phyloP scores from a whole-genome alignment of 1,140 invertebrate species.

The Neuroterus valhalla region DNA sequence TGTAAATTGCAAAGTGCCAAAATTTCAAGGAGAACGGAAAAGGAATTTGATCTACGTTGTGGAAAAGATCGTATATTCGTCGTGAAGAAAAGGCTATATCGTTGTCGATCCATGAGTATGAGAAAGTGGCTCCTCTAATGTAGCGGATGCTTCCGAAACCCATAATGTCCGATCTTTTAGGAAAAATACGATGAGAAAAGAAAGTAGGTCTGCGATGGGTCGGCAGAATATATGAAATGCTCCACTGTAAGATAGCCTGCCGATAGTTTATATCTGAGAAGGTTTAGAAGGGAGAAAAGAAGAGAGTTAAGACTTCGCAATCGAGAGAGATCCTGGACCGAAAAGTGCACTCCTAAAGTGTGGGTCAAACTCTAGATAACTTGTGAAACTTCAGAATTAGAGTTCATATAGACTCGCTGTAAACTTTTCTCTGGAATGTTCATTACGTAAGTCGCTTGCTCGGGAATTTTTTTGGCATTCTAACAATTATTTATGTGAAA shows the following conservation, averaged over 20 bases:
- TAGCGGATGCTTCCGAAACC: constrained; percentile 51
- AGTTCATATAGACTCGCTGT: neutral
- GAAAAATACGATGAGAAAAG: constrained; percentile 52
- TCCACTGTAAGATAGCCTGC: constrained; percentile 22
- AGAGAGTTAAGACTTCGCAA: neutral
- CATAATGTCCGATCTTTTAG: constrained; percentile 51
- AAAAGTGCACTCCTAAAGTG: neutral
- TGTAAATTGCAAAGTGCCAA: too few species aligned
- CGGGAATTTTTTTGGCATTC: too few species aligned
- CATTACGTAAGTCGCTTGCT: too few species aligned
- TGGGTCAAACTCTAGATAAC: constrained; percentile 5
- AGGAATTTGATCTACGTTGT: neutral
- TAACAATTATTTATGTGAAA: neutral
- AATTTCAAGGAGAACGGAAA: neutral
- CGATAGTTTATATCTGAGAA: constrained; percentile 24
- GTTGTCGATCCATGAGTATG: constrained; percentile 49
- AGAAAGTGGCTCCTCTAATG: constrained; percentile 50
- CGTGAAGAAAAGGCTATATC: neutral
- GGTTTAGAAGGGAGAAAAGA: constrained; percentile 2
- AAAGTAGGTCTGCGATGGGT: constrained; percentile 34
- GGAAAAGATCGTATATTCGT: constrained; percentile 5
- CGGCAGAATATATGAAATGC: constrained; percentile 44
- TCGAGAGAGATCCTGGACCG: neutral
- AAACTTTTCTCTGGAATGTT: too few species aligned
- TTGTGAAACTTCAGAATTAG: neutral